phyloP scores from a whole-genome alignment of 2,888 invertebrate genomes.

The Troides helena region DNA sequence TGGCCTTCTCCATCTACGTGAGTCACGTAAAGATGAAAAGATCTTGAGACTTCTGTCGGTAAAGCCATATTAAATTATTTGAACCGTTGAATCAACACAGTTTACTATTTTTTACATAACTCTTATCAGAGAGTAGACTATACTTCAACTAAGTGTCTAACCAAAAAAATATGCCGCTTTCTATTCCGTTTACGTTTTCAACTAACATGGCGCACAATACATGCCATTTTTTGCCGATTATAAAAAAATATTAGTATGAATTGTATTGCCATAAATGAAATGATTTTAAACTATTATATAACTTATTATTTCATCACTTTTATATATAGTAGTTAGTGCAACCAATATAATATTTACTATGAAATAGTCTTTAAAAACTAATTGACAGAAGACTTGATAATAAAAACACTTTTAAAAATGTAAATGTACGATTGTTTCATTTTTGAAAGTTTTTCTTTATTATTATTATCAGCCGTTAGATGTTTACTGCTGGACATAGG shows the following conservation, averaged over 20 bases:
- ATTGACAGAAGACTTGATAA: too few relatives aligned
- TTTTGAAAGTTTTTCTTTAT: too few relatives aligned
- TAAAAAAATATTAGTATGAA: not conserved
- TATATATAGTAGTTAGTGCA: not conserved
- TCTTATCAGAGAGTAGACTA: conserved; percentile 43
- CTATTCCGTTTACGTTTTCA: conserved; percentile 72
- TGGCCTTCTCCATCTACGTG: conserved; percentile 85
- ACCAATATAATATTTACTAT: not conserved
- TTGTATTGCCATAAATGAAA: conserved; percentile 3
- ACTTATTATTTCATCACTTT: not conserved
- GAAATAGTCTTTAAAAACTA: too few relatives aligned
- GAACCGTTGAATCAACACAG: conserved; percentile 29
- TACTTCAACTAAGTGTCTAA: conserved; percentile 46
- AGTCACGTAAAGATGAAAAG: conserved; percentile 80
- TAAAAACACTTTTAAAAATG: too few relatives aligned
- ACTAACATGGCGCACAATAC: conserved; percentile 58
- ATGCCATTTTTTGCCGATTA: conserved; percentile 21
- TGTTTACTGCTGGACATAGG: too few relatives aligned
- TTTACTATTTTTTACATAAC: conserved; percentile 51
- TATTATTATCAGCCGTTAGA: too few relatives aligned
- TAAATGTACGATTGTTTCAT: too few relatives aligned
- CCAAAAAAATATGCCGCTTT: conserved; percentile 59
- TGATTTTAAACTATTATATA: not conserved
- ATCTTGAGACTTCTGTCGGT: conserved; percentile 55
- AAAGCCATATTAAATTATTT: conserved; percentile 54